Base-by-base conservation (phyloP, 2,888 invertebrate genomes). In the Sinotaia quadrata region DNA sequence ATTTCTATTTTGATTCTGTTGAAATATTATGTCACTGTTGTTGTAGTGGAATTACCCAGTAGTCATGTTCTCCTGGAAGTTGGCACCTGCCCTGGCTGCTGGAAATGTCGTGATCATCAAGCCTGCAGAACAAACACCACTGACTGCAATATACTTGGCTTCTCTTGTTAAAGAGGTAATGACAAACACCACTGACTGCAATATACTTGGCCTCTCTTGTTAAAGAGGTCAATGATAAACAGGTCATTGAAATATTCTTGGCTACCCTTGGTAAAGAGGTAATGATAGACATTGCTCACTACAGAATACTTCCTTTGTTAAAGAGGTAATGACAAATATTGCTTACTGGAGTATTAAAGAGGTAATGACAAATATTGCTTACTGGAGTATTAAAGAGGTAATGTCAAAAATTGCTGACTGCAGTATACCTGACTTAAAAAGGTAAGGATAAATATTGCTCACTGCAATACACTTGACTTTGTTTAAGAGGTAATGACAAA, bases 11-110 rank as follows among this genome's bases (percentile, higher is more conserved):
- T 62, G 8, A 12, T 0, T 33, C 44, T 33, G 8, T 31, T n/a
- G 12, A 21, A n/a, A 41, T 10, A 21, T 29, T 31, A 31, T 51
- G 8, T 34, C 1, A 47, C 4, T 34, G 1, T 47, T 18, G n/a
- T n/a, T 47, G 1, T 70, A 84, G 84, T 97, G 96, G 96, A 97
- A 97, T 89, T 96, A 96, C 88, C 96, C 88, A 1, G 83, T 91
- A 37, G 87, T 97, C 79, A 97, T 98, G 97, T 93, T 94, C 85
- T 92, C 95, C 15, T 98, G 97, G 98, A 98, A 98, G 90, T 90
- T 98, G 47, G 96, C 89, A 1, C 92, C 92, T 3, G 92, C 92
- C 1, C 84, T 92, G 59, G 89, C 91, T 29, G 80, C 81, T 67
- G 87, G 92, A 61, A 94, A 95, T 87, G 94, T 94, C 0, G 90